Percentiles rank a stretch among this genome's conserved stretches.
Conservation (phyloP, 53 echinoderm and acorn worm genomes). For the Temnopleurus reevesii region DNA sequence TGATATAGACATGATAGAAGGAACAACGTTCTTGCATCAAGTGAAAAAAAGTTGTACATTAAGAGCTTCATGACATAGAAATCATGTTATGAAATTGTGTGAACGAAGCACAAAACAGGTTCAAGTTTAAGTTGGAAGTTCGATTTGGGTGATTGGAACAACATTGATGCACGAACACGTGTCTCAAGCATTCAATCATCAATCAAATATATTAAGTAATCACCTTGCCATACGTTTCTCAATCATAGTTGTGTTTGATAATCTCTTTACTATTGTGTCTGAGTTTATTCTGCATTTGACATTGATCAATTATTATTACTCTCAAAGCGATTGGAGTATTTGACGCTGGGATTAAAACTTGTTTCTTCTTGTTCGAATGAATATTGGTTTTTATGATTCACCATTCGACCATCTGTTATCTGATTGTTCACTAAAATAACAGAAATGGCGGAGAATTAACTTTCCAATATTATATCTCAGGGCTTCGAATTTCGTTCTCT, state of each 20-base stretch:
- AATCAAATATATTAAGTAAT: background rate
- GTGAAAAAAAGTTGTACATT: no score
- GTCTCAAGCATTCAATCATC: background rate
- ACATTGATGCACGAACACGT: background rate
- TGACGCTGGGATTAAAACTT: background rate
- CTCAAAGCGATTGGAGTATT: background rate
- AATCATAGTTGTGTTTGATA: background rate
- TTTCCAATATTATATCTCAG: background rate
- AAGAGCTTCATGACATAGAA: no score
- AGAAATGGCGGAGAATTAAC: background rate
- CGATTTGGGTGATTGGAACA: background rate
- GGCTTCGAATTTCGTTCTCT: conserved; percentile 25
- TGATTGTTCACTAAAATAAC: conserved; percentile 43
- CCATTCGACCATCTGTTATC: background rate
- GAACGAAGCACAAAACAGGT: no score
- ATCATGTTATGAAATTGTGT: no score
- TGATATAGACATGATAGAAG: no score
- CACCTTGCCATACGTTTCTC: background rate
- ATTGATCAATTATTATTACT: background rate
- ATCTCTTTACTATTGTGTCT: background rate
- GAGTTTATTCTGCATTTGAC: background rate
- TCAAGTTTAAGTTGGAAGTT: background rate
- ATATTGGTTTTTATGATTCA: conserved; percentile 16
- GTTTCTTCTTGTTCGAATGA: background rate
- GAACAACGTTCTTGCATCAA: no score